These are phyloP conservation scores for Chaetura pelagica DNA, from an alignment of 2,113 vertebrate genomes.

Conservation along the genomic window DNA sequence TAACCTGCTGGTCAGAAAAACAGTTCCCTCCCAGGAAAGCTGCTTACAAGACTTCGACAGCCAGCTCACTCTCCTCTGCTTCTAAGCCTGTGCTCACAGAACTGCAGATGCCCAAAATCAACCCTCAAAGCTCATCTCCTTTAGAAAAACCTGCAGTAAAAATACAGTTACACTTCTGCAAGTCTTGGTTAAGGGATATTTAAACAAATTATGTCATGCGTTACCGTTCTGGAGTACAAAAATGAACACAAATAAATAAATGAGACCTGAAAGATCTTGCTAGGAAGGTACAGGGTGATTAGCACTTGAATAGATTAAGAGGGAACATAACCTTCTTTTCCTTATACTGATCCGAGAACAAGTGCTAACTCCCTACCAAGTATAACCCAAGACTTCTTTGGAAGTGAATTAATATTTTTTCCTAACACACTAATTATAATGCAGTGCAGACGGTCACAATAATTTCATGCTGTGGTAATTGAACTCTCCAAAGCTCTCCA, in stretches of 20 bases:
- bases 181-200: background rate
- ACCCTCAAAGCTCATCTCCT: background rate
- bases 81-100: background rate
- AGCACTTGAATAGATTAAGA: conserved; percentile 43
- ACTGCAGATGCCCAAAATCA: background rate
- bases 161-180: background rate
- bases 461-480: conserved; percentile 53
- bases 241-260: background rate
- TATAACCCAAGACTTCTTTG: conserved; percentile 14
- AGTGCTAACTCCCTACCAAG: conserved; percentile 21
- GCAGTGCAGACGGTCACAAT: background rate
- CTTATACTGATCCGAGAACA: conserved; percentile 13
- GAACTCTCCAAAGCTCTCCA: conserved; percentile 42
- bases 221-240: background rate
- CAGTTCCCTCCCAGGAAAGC: conserved; percentile 11
- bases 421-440: conserved; percentile 3
- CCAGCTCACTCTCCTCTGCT: background rate
- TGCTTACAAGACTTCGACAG: conserved; percentile 4
- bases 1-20: conserved; percentile 59
- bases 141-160: background rate
- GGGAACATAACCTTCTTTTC: conserved; percentile 45
- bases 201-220: background rate
- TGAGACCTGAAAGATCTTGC: background rate
- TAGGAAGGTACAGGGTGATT: background rate
- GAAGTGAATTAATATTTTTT: background rate